Evolutionary conservation across 2,797 vertebrate species (phyloP).

Genomic region (Mormyrus hasselquistii): DNA sequence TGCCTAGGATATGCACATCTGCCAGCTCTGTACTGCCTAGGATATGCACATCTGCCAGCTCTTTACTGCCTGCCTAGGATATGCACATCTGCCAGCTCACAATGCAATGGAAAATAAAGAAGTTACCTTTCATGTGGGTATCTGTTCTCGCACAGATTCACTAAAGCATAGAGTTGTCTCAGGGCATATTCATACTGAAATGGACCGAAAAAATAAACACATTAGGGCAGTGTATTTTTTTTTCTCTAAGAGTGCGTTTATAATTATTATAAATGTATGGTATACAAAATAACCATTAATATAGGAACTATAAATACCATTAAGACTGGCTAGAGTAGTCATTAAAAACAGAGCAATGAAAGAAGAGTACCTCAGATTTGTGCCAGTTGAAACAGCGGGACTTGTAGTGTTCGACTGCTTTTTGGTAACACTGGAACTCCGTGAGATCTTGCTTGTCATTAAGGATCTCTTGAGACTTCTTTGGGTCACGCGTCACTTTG

Average conservation of each 20-base stretch:
- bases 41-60: not conserved
- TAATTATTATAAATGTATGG: not conserved
- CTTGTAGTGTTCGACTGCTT: conserved; percentile 69
- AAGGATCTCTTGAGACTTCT: conserved; percentile 52
- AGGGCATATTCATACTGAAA: conserved; percentile 87
- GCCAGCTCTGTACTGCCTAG: not conserved
- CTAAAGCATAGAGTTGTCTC: conserved; percentile 80
- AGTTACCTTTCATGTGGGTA: conserved; percentile 72
- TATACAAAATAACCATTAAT: not conserved
- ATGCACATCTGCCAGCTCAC: not conserved
- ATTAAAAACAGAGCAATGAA: not conserved
- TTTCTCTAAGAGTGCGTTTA: not conserved
- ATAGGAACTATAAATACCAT: not conserved
- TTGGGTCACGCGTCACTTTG: conserved; percentile 49
- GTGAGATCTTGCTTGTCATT: conserved; percentile 54
- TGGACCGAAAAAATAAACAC: conserved; percentile 21
- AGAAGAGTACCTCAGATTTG: conserved; percentile 54
- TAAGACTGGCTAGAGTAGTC: not conserved
- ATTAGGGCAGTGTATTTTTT: not conserved
- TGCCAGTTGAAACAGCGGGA: conserved; percentile 90
- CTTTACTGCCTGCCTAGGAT: no score
- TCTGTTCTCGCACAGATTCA: conserved; percentile 82
- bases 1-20: not conserved
- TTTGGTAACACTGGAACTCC: conserved; percentile 71
- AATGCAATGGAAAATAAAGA: not conserved